These are phyloP conservation scores for Biston betularia DNA, from an alignment of 2,888 invertebrate species.

Conservation along the genomic window DNA sequence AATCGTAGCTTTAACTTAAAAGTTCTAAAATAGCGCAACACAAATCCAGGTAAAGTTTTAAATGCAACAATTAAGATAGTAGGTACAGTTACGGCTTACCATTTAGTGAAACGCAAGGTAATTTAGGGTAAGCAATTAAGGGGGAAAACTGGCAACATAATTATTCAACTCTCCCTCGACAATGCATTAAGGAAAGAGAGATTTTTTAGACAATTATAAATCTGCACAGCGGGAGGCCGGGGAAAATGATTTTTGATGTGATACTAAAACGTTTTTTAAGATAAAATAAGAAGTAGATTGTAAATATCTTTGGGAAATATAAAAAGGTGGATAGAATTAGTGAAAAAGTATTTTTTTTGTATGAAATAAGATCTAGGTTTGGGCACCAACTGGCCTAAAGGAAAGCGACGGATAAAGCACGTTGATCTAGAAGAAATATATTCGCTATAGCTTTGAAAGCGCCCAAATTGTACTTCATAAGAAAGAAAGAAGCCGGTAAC, in stretches of 20 bases:
- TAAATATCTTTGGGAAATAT: slow-evolving; percentile 1
- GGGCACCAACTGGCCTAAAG: no score
- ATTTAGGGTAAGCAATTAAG: slow-evolving; percentile 59
- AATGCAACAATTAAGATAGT: slow-evolving; percentile 45
- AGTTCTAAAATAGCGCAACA: slow-evolving; percentile 23
- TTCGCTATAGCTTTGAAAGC: no score
- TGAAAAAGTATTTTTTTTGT: no score
- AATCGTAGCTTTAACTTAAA: slow-evolving; percentile 1
- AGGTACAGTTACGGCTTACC: slow-evolving; percentile 35
- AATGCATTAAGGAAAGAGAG: slow-evolving; percentile 57
- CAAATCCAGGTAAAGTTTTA: slow-evolving; percentile 42
- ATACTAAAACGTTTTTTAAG: slow-evolving; percentile 38
- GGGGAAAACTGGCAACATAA: slow-evolving; percentile 52
- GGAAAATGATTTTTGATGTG: slow-evolving; percentile 33
- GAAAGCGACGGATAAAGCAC: no score
- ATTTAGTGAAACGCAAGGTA: slow-evolving; percentile 53
- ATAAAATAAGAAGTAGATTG: slow-evolving; percentile 30
- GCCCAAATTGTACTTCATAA: no score
- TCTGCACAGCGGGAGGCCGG: slow-evolving; percentile 35
- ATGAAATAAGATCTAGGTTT: no score
- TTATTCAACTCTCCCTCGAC: slow-evolving; percentile 57
- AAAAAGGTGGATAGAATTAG: no score
- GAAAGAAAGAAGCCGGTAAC: no score
- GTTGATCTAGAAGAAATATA: no score
- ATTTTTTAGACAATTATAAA: slow-evolving; percentile 59